Conservation (phyloP, 2,113 vertebrate genomes). For the Dolichotis patagonum region DNA sequence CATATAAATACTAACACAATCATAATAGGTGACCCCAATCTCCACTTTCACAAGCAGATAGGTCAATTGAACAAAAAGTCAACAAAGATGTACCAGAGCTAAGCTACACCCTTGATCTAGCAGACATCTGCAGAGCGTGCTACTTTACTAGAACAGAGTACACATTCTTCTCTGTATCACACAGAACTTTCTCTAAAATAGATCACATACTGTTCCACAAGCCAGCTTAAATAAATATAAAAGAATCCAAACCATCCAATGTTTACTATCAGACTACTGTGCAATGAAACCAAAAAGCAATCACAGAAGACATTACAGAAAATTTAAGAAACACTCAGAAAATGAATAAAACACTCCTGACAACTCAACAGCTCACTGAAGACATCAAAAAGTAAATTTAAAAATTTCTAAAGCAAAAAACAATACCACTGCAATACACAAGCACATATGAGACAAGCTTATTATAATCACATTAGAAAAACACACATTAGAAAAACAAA, state of each 20-base stretch:
- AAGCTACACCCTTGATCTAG: background rate
- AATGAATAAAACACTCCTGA: background rate
- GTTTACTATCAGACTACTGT: background rate
- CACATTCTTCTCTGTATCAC: background rate
- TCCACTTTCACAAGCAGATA: background rate
- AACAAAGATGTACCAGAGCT: background rate
- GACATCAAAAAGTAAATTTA: background rate
- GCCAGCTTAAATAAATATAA: background rate
- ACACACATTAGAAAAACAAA: background rate
- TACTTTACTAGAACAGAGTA: background rate
- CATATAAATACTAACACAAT: background rate
- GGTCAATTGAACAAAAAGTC: background rate
- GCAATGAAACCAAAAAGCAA: background rate
- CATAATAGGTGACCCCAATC: background rate
- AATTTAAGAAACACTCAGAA: background rate
- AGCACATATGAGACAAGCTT: background rate
- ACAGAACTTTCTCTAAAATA: background rate
- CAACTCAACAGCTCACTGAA: background rate
- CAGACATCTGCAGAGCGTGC: background rate
- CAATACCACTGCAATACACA: background rate
- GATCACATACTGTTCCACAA: background rate
- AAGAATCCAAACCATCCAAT: background rate
- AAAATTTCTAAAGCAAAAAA: background rate
- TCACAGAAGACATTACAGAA: background rate
- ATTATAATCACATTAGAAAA: background rate